Evolutionary conservation across 2,888 invertebrate genomes (phyloP), one percentile per base, ranked within the genome.

Genomic region (Callimorpha dominula): DNA sequence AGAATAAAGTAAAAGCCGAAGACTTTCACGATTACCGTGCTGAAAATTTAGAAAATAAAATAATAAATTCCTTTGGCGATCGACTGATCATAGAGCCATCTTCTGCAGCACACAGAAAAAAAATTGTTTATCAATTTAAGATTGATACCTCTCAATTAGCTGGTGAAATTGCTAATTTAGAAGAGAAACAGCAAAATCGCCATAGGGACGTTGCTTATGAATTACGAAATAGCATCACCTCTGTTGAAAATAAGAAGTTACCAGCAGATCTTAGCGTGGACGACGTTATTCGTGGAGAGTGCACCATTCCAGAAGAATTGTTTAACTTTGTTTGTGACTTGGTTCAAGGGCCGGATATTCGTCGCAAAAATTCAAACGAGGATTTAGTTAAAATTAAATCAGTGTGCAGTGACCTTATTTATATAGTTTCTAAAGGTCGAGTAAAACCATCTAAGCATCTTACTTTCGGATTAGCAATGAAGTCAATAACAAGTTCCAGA

Each of bases 391-490:
- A 81, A 81, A 82, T 82, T 63, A 84, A 74, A 60, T 83, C 83
- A 62, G 64, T 82, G 46, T 71, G 65, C 52, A 71, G 71, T 71
- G 71, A 71, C 54, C 12, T 67, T 40, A 71, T 71, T 71, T 71
- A 66, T 66, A 40, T 40, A 57, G 71, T 71, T 9, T 49, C 72
- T 65, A 72, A 73, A 66, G 79, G 79, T 68, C 60, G 52, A 74
- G 20, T 68, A 8, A 78, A 76, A 70, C 85, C 87, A 6, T 72
- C 83, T 65, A 88, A 89, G 79, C 79, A 85, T 80, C 71, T 88
- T 46, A 76, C 73, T 31, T 78, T 86, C 14, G 86, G 84, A 40
- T 62, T 85, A 31, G 49, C 84, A 57, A 75, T 87, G 65, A 88
- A 86, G 73, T 84, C 82, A 17, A 66, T 88, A 42, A 87, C 86